phyloP scores from a whole-genome alignment of 2,797 vertebrate genomes.

The Scolopax bukidnonensis region DNA sequence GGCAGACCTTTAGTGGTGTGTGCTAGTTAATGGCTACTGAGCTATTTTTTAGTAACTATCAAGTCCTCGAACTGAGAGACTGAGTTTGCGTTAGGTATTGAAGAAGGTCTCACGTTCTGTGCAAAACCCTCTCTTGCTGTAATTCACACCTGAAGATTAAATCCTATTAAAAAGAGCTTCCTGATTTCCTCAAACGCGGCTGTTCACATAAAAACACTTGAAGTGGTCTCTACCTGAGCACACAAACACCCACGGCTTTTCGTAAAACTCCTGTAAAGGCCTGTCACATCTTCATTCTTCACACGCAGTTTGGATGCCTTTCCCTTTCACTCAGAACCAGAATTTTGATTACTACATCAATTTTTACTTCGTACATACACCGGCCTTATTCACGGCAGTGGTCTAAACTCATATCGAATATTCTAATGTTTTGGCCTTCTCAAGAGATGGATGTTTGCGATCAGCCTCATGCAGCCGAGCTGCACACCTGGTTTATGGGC shows the following conservation, averaged over 20 bases:
- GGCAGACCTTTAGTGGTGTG: not conserved
- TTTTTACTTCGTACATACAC: not conserved
- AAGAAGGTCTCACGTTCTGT: not conserved
- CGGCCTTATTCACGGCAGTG: rapidly evolving
- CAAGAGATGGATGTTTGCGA: not conserved
- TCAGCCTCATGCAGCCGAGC: not conserved
- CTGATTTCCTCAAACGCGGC: not conserved
- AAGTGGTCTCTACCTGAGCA: not conserved
- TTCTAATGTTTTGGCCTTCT: not conserved
- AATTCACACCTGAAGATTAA: constrained; percentile 14
- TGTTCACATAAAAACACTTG: not conserved
- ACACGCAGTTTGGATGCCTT: not conserved
- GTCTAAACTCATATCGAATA: not conserved
- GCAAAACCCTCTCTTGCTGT: not conserved
- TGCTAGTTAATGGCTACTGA: not conserved
- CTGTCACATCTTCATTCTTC: not conserved
- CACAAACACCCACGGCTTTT: not conserved
- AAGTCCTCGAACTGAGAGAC: not conserved
- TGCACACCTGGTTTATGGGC: not conserved
- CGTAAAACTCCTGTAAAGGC: not conserved
- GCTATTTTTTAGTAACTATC: not conserved
- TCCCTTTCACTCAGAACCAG: not conserved
- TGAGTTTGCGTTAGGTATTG: not conserved
- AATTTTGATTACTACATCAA: not conserved
- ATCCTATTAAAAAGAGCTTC: not conserved